These are phyloP conservation scores for Teleogryllus occipitalis DNA, from an alignment of 1,140 invertebrate species.

Conservation along the genomic window DNA sequence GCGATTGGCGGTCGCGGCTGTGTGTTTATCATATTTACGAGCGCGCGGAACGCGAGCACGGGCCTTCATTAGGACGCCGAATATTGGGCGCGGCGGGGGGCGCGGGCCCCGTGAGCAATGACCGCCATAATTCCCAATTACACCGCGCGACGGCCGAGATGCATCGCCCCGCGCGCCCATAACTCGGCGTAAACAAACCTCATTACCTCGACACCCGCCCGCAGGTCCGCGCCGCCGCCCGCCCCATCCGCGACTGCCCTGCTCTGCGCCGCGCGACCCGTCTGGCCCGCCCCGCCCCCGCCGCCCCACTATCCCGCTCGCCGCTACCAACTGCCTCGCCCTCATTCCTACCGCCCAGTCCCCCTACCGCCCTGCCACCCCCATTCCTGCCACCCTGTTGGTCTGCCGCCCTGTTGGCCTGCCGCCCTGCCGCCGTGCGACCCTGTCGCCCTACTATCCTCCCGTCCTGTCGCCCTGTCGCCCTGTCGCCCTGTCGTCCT, in stretches of 20 bases:
- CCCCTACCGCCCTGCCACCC: background rate
- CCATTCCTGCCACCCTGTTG: too few species aligned
- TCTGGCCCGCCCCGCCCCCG: too few species aligned
- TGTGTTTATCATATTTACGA: slow-evolving; percentile 5
- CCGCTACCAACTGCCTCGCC: too few species aligned
- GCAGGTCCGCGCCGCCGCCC: too few species aligned
- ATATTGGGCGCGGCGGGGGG: background rate
- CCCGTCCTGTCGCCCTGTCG: too few species aligned
- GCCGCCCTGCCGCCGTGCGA: too few species aligned
- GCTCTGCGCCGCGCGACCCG: too few species aligned
- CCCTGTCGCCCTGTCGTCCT: too few species aligned
- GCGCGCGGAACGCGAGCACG: background rate
- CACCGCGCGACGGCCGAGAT: background rate
- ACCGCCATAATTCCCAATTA: background rate
- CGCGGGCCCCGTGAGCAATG: background rate
- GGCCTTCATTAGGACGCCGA: background rate
- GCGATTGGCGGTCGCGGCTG: background rate
- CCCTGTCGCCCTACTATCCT: too few species aligned
- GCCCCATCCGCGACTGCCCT: too few species aligned
- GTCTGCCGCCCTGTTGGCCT: too few species aligned
- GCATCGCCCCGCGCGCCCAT: background rate
- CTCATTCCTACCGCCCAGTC: background rate
- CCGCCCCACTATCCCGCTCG: too few species aligned
- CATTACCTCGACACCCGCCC: background rate
- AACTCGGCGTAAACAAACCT: background rate